A percentile compares a stretch with the other conserved stretches of the same genome.
These are phyloP conservation scores for Gracilinanus agilis DNA, from an alignment of 2,113 vertebrate species.

Conservation along the genomic window DNA sequence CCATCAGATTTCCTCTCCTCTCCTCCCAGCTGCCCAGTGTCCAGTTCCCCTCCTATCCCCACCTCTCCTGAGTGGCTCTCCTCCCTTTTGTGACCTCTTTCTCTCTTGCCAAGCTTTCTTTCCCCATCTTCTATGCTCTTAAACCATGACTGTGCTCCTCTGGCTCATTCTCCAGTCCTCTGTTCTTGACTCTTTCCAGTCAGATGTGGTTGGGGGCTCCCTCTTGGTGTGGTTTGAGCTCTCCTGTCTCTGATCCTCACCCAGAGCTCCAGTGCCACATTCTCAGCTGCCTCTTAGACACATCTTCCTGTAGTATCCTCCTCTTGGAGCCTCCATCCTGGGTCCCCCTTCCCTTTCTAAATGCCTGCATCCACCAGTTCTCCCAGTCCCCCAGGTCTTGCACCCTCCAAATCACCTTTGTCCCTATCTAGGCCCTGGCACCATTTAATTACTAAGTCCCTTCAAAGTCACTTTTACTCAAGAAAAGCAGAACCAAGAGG, in stretches of 20 bases:
- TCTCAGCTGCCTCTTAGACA: background rate
- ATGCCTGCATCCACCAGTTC: background rate
- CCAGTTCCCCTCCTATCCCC: background rate
- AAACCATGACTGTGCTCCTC: background rate
- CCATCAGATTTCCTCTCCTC: background rate
- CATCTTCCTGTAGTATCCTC: background rate
- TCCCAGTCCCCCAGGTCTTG: background rate
- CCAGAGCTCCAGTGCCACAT: background rate
- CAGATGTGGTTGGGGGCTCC: background rate
- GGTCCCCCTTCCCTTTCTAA: background rate
- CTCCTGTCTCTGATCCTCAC: background rate
- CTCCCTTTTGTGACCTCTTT: background rate
- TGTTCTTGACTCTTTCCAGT: background rate
- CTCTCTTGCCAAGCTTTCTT: background rate
- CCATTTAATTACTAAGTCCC: background rate
- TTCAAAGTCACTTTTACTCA: background rate
- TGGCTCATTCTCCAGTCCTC: background rate
- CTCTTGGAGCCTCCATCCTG: background rate
- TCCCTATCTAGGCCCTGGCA: background rate
- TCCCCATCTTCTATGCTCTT: background rate
- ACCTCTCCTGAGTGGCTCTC: background rate
- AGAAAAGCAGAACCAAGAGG: background rate
- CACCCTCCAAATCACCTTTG: background rate
- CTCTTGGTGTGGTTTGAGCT: background rate
- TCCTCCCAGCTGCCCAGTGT: slow-evolving; percentile 7